Base-by-base conservation (phyloP, 2,797 vertebrate genomes). In the Pteropus rufus region DNA sequence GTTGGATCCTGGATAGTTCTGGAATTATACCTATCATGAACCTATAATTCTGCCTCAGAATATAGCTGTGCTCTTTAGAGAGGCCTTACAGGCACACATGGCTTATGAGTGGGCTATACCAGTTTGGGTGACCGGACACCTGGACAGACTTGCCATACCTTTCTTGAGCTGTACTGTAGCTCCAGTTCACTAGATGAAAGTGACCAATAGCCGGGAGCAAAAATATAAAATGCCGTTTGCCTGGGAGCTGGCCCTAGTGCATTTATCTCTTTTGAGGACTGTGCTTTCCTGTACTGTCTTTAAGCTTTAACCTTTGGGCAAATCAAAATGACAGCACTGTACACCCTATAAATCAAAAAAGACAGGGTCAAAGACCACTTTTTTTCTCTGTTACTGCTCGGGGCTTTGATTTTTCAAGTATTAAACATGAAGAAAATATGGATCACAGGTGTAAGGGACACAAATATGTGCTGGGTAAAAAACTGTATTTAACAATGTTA, bases 281-380 rank as follows among this genome's bases (percentile, higher is more conserved):
- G 8, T 1, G 15, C 80, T 92, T 73, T 89, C 77, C 77, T 62
- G 5, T 79, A 12, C 76, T 39, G 39, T 80, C 69, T 96, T 95
- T 89, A 96, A 95, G 88, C 46, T 95, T 91, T 97, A 83, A 75
- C 96, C 87, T 96, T 96, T 81, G 85, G 89, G 69, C 67, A 97
- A 97, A 97, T 97, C 89, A 92, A 96, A 98, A 93, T 82, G 97
- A 92, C 90, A 97, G 93, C 70, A 64, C 44, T 90, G 52, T 96
- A 77, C 23, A 73, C 82, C 65, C 83, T 93, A n/a, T 95, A 97
- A 97, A 98, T 98, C 95, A 98, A 96, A 98, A 97, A n/a, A 64
- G 82, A 79, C 93, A 93, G 70, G 91, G 97, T 97, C 96, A 97
- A 76, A 96, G 92, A 92, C 85, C 82, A 72, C 97, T 97, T 77